Evolutionary conservation across 1,140 invertebrate genomes (phyloP), one percentile per base, ranked within the genome.

Genomic region (Lordiphosa collinella): DNA sequence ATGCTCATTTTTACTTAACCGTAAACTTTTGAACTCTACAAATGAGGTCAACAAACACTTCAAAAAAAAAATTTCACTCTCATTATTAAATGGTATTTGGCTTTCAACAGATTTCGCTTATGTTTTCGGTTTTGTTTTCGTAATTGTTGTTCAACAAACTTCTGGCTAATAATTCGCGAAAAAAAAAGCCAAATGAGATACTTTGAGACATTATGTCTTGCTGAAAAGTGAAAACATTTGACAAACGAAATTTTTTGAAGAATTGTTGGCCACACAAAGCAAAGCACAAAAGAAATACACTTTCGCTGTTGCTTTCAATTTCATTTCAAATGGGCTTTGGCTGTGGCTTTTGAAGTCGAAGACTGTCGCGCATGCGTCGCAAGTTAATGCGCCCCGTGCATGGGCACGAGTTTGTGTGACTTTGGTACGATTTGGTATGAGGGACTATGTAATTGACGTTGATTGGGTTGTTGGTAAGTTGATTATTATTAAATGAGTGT

Each of bases 281-380:
- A 32, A 44, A 40, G 31, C 38, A 35, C 59, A 55, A 64, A 65
- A 70, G 36, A 60, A 74, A 74, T 80, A 80, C 75, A 79, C 75
- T 79, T 79, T 79, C 75, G 75, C 69, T 79, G 80, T 70, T 80
- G 75, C 75, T 79, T 79, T 79, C 75, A 80, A 80, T 80, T 79
- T 79, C 75, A 80, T 79, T 79, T 79, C 63, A 79, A 79, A 69
- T 56, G 66, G 43, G 50, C 44, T 63, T 63, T 51, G 40, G 41
- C 31, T 59, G 47, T 50, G 41, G 41, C 41, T 44, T 44, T 44
- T 44, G 41, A 16, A 29, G 35, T 36, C 35, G 8, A 12, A 8
- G 48, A 35, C 48, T 36, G 53, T 46, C 44, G 72, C 72, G 73
- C 73, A 76, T 76, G 73, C 66, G 66, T 16, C 40, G 63, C 44